Conservation (phyloP, 2,113 vertebrate genomes). For the Dipodomys ordii region DNA sequence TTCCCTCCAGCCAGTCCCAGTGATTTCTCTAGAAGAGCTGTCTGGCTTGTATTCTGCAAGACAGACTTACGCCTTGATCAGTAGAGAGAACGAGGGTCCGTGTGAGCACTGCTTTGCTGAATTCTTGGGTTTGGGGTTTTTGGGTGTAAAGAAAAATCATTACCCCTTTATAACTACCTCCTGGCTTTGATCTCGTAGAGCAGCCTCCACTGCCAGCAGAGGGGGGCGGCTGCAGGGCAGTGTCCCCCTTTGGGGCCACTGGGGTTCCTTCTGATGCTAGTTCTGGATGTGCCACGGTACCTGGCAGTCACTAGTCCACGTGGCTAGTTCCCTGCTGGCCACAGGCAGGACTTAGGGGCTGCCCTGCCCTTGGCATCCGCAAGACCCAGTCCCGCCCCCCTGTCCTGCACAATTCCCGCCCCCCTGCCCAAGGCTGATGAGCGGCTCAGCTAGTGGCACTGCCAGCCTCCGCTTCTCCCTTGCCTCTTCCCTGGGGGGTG, state of each 20-base stretch:
- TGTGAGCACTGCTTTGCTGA: not conserved
- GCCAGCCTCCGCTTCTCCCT: too few species aligned
- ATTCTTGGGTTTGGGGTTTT: not conserved
- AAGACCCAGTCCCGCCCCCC: not conserved
- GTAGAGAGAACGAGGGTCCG: not conserved
- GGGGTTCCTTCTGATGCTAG: not conserved
- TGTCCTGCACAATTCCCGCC: not conserved
- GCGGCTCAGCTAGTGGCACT: not conserved
- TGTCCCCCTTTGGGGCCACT: not conserved
- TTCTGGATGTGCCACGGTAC: too few species aligned
- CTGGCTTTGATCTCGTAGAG: too few species aligned
- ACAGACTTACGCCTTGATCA: not conserved
- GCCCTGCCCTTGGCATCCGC: not conserved
- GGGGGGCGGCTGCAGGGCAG: not conserved
- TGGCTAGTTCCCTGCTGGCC: not conserved
- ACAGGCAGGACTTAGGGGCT: not conserved
- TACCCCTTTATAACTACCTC: not conserved
- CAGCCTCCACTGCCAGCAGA: too few species aligned
- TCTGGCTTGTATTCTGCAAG: not conserved
- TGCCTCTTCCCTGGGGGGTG: not conserved
- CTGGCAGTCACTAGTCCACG: not conserved
- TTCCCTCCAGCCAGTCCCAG: not conserved
- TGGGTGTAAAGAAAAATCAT: not conserved
- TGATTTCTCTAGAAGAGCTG: not conserved
- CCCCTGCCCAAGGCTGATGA: not conserved